Percentiles rank a stretch among this genome's conserved stretches.
Conservation (phyloP, 2,113 vertebrate genomes). For the Gavialis gangeticus region DNA sequence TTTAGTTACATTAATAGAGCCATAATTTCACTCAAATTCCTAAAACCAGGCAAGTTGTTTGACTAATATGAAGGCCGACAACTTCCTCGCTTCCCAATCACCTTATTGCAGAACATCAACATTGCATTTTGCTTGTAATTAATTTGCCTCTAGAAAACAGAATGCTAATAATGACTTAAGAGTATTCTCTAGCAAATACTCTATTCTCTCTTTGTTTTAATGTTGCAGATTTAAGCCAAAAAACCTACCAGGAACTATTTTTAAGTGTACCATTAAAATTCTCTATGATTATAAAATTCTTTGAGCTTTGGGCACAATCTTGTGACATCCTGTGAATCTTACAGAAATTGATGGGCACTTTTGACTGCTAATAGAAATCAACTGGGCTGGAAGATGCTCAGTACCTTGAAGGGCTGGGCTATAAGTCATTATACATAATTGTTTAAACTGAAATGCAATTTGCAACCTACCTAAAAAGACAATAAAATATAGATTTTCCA, state of each 20-base stretch:
- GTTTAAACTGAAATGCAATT: conserved; percentile 11
- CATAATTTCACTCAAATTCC: background rate
- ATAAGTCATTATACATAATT: conserved; percentile 33
- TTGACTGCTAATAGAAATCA: background rate
- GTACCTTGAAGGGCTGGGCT: background rate
- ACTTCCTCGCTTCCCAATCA: background rate
- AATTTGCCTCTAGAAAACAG: conserved; percentile 36
- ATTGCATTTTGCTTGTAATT: background rate
- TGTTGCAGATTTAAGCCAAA: conserved; percentile 31
- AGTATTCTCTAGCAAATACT: conserved; percentile 29
- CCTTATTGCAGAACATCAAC: conserved; percentile 8
- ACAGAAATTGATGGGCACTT: background rate
- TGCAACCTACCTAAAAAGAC: conserved; percentile 52
- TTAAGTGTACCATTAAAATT: background rate
- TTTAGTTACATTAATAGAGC: conserved; percentile 12
- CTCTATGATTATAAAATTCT: conserved; percentile 38
- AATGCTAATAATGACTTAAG: conserved; percentile 34
- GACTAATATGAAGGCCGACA: conserved; percentile 39
- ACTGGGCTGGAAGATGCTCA: background rate
- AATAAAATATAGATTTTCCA: conserved; percentile 45
- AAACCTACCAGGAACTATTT: conserved; percentile 46
- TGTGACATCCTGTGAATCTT: background rate
- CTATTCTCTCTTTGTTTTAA: conserved; percentile 44
- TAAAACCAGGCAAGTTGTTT: background rate
- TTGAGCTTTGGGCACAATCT: background rate